Conservation (phyloP, 2,888 invertebrate species). For the Limnephilus marmoratus region DNA sequence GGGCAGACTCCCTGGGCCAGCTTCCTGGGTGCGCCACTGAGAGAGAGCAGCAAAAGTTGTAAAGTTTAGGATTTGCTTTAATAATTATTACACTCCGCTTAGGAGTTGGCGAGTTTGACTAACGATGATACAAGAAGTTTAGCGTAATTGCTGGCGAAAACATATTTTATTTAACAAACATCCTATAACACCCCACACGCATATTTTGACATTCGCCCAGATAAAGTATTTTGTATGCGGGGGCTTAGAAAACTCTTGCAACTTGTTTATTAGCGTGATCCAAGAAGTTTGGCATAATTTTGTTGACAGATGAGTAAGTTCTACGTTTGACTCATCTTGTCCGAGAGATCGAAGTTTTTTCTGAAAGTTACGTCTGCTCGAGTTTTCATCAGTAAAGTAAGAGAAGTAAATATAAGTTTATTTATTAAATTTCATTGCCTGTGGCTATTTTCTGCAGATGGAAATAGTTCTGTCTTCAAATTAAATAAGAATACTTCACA, state of each 20-base stretch:
- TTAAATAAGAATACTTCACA: too few species aligned
- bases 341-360: not conserved
- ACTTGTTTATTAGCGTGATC: not conserved
- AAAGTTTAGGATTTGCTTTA: conserved; percentile 46
- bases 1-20: too few species aligned
- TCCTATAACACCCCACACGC: not conserved
- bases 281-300: conserved; percentile 24
- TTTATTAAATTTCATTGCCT: not conserved
- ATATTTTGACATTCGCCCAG: not conserved
- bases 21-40: not conserved
- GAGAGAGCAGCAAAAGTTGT: conserved; percentile 23
- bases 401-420: not conserved
- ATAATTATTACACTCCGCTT: conserved; percentile 38
- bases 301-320: conserved; percentile 19
- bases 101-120: conserved; percentile 34
- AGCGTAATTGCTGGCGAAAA: conserved; percentile 11
- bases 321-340: not conserved
- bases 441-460: not conserved
- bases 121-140: conserved; percentile 43
- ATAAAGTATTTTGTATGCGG: not conserved
- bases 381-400: not conserved
- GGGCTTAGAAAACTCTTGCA: not conserved
- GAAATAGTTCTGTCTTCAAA: too few species aligned
- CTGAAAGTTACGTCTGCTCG: not conserved
- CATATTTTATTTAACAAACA: conserved; percentile 14